A percentile compares a stretch with the other conserved stretches of the same genome.
These are phyloP conservation scores for Melanostoma mellinum DNA, from an alignment of 2,888 invertebrate species.

Conservation along the genomic window DNA sequence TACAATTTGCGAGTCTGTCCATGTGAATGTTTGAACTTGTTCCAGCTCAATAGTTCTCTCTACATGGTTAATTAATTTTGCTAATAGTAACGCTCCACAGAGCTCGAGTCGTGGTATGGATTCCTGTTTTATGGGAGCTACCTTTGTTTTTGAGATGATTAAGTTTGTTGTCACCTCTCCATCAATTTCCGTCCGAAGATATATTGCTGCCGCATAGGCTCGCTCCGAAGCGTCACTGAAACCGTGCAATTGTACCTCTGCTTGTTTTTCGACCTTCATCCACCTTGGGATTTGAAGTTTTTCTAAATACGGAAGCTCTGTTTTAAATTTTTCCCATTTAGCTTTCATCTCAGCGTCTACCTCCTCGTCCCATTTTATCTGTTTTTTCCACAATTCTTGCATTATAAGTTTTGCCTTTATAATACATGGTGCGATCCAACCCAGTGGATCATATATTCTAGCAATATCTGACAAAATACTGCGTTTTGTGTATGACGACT, in stretches of 20 bases:
- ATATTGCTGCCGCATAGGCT: constrained; percentile 43
- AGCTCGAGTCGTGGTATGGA: constrained; percentile 4
- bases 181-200: background rate
- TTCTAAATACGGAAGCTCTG: background rate
- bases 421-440: background rate
- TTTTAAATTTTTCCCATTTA: background rate
- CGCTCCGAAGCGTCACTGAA: constrained; percentile 54
- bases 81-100: constrained; percentile 7
- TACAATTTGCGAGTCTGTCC: no score
- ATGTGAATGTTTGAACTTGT: no score
- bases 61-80: background rate
- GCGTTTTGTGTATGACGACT: no score
- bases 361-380: background rate
- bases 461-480: background rate
- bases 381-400: background rate
- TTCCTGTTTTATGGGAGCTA: constrained; percentile 33
- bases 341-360: background rate
- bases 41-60: no score
- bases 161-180: constrained; percentile 1
- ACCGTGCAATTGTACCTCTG: constrained; percentile 7
- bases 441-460: background rate
- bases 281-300: background rate
- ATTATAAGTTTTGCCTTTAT: background rate
- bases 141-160: constrained; percentile 33
- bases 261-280: background rate